Evolutionary conservation across 2,113 vertebrate genomes (phyloP).

Genomic region (crab-eating macaque (Macaca fascicularis)): T2T-MFA8v1.1 NC_088392.1:36934001-36934500

Average conservation of each 20-base stretch:
- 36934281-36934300: background rate
- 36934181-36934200: background rate
- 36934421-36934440: background rate
- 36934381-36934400: background rate
- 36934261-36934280: background rate
- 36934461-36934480: background rate
- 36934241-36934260: background rate
- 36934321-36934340: background rate
- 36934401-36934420: background rate
- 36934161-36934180: background rate
- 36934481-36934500: background rate
- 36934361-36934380: background rate
- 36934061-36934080: background rate
- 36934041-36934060: background rate
- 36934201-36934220: background rate
- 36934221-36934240: background rate
- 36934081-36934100: background rate
- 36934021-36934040: background rate
- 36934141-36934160: background rate
- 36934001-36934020: background rate
- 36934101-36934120: background rate
- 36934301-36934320: background rate
- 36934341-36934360: background rate
- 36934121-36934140: background rate
- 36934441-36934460: background rate